phyloP scores from a whole-genome alignment of 1,140 invertebrate species.

The Drosophila mauritiana region DNA sequence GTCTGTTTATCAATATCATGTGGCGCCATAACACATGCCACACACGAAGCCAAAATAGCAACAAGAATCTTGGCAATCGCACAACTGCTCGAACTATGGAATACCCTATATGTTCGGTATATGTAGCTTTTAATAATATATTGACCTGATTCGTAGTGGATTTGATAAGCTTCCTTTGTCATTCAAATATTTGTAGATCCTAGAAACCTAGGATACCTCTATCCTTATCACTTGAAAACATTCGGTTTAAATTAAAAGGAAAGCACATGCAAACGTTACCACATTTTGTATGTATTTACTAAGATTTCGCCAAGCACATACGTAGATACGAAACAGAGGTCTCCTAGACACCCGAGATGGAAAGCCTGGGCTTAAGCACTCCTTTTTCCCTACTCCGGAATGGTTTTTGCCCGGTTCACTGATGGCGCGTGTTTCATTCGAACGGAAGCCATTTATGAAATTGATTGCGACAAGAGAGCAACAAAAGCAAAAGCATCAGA shows the following conservation, averaged over 20 bases:
- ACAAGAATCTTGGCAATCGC: conserved; percentile 3
- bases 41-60: conserved; percentile 5
- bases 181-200: no score
- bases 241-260: no score
- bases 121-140: no score
- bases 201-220: no score
- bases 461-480: conserved; percentile 67
- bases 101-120: conserved; percentile 6
- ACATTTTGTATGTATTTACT: conserved; percentile 64
- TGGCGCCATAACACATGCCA: conserved; percentile 37
- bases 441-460: conserved; percentile 80
- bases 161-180: no score
- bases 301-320: conserved; percentile 39
- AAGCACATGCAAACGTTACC: conserved; percentile 2
- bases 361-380: conserved; percentile 17
- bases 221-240: no score
- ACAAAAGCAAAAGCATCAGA: conserved; percentile 30
- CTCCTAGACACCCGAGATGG: conserved; percentile 41
- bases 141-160: no score
- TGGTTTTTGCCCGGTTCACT: conserved; percentile 2
- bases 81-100: neutral
- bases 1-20: conserved; percentile 35
- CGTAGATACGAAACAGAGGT: conserved; percentile 22
- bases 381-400: neutral
- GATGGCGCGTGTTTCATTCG: conserved; percentile 63